phyloP scores from a whole-genome alignment of 1,140 invertebrate genomes.

The Atta cephalotes region DNA sequence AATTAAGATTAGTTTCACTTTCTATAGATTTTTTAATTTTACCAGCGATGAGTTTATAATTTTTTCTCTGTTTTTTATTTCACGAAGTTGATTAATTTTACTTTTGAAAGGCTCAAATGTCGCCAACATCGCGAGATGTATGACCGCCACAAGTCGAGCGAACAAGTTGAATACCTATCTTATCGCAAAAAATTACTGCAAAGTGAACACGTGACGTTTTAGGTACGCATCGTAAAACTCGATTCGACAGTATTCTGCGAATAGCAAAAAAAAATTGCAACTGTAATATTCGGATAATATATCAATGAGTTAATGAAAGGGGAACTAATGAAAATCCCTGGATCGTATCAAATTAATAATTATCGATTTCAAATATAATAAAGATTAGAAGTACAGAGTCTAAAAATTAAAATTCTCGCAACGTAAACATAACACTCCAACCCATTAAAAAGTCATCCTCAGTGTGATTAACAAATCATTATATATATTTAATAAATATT shows the following conservation, averaged over 20 bases:
- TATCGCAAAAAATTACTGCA: slow-evolving; percentile 15
- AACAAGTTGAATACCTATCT: not conserved
- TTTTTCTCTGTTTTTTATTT: not conserved
- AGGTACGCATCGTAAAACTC: not conserved
- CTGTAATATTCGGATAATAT: not conserved
- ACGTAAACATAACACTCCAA: too few relatives aligned
- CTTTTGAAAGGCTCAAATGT: not conserved
- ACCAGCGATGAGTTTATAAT: not conserved
- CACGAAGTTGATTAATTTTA: not conserved
- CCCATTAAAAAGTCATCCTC: too few relatives aligned
- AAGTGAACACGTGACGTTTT: not conserved
- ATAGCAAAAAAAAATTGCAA: not conserved
- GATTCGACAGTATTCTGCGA: not conserved
- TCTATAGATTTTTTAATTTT: not conserved
- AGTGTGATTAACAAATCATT: too few relatives aligned
- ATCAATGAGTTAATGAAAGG: too few relatives aligned
- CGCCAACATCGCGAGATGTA: not conserved
- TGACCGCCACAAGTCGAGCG: not conserved
- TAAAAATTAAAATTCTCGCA: too few relatives aligned
- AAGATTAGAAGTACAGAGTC: too few relatives aligned
- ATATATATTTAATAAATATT: too few relatives aligned
- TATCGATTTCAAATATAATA: too few relatives aligned
- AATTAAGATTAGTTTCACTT: not conserved
- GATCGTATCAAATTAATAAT: too few relatives aligned
- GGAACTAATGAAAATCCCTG: too few relatives aligned